Evolutionary conservation across 2,888 invertebrate species (phyloP), one percentile per base, ranked within the genome.

Genomic region (Noctuana brunneofusca): DNA sequence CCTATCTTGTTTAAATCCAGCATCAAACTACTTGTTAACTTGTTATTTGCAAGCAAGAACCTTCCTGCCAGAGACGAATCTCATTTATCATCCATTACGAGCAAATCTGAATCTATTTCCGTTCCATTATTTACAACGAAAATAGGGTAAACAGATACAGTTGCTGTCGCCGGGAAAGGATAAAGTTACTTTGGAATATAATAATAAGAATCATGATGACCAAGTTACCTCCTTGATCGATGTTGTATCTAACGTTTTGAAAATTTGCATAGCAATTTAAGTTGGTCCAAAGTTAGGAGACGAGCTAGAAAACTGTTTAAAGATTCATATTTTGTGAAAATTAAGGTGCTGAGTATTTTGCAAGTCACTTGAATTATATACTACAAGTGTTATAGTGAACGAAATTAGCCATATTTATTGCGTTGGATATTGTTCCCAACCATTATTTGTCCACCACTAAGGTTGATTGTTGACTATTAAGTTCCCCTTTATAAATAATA

Each of bases 71-170:
- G 49, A 18, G 24, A 58, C 49, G 38, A 49, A 58, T 38, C 24
- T 58, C 58, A 50, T 58, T 58, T 49, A 49, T 58, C 49, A 35
- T 50, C 58, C 58, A 50, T 58, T 49, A 58, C 18, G 53, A 53
- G 20, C 20, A 53, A 53, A 57, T 57, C 56, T 48, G 46, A 57
- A 46, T 49, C 49, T 58, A 35, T 58, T 58, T 57, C 48, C 20
- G 27, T 48, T 20, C 16, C 49, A 58, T 58, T 58, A 52, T 52
- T 52, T 58, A 38, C 6, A 49, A 41, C 14, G 49, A 32, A 49
- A 58, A 58, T 22, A 58, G 38, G 58, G 35, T 38, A 22, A 49
- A 50, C 50, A 41, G 50, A 50, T 50, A 58, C 50, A 30, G 53
- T 46, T 46, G 1, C 46, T 46, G 46, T 53, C 53, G 46, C 20